Evolutionary conservation across 2,797 vertebrate genomes (phyloP).

Genomic region (Miichthys miiuy): DNA sequence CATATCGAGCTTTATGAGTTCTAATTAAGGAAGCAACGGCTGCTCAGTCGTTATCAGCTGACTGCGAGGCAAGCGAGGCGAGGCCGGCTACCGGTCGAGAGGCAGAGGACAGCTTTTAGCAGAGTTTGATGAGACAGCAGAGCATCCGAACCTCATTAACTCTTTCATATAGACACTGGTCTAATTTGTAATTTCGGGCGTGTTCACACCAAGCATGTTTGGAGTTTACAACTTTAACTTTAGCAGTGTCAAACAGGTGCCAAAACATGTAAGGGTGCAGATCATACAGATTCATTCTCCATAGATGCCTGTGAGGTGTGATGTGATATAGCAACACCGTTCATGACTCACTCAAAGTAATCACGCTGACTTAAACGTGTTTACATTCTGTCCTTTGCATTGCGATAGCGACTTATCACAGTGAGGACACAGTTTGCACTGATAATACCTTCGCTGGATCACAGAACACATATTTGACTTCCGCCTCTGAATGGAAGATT

Average conservation of each 20-base stretch:
- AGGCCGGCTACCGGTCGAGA: not conserved
- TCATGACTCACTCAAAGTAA: not conserved
- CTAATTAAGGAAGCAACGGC: constrained; percentile 53
- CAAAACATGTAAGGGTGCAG: not conserved
- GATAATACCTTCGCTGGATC: no score
- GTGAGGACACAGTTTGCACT: not conserved
- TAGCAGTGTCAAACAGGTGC: not conserved
- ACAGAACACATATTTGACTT: no score
- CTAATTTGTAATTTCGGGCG: not conserved
- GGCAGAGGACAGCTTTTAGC: not conserved
- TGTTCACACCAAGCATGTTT: not conserved
- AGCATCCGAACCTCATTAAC: constrained; percentile 45
- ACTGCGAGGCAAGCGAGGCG: constrained; percentile 6
- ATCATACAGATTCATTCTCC: not conserved
- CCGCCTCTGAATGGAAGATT: no score
- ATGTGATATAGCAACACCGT: not conserved
- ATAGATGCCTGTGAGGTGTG: not conserved
- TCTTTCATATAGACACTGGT: constrained; percentile 1
- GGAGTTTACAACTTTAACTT: not conserved
- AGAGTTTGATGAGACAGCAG: constrained; percentile 44
- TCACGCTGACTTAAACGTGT: not conserved
- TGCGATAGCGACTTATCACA: not conserved
- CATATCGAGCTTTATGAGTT: constrained; percentile 31
- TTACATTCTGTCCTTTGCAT: not conserved
- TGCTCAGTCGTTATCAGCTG: constrained; percentile 29